These are phyloP conservation scores for Amazona guildingii DNA, from an alignment of 2,113 vertebrate species.

Conservation along the genomic window DNA sequence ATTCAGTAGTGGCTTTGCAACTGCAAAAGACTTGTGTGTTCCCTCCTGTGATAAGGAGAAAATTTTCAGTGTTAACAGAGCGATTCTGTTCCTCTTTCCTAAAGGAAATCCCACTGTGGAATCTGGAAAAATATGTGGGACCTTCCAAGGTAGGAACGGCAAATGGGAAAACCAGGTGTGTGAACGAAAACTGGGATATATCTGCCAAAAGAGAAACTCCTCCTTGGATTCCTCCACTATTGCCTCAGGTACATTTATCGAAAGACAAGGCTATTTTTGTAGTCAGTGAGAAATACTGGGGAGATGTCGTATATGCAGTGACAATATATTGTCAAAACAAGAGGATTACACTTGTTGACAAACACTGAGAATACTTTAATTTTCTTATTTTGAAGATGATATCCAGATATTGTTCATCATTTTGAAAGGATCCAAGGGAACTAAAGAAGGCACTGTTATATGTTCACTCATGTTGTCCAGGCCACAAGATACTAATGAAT, in stretches of 20 bases:
- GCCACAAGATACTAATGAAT: not conserved
- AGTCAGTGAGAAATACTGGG: not conserved
- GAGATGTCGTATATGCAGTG: not conserved
- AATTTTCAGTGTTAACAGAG: not conserved
- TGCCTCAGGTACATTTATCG: constrained; percentile 52
- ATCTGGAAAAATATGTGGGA: constrained; percentile 84
- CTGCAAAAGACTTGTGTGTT: not conserved
- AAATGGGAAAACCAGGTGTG: constrained; percentile 89
- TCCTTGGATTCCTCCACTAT: constrained; percentile 62
- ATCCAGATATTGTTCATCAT: not conserved
- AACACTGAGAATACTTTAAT: not conserved
- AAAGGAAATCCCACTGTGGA: constrained; percentile 87
- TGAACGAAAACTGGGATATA: constrained; percentile 85
- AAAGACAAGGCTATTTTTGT: not conserved
- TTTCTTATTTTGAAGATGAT: not conserved
- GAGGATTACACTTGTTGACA: not conserved
- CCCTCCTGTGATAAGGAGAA: not conserved
- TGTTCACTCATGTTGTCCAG: not conserved
- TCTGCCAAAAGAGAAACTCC: constrained; percentile 88
- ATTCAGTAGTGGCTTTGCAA: not conserved
- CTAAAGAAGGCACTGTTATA: not conserved
- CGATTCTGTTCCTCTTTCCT: not conserved
- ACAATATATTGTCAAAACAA: not conserved
- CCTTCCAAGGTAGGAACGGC: constrained; percentile 83
- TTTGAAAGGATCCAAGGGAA: not conserved